A percentile compares a stretch with the other conserved stretches of the same genome.
Evolutionary conservation across 2,888 invertebrate species (phyloP).

Genomic region (Drepana falcataria): DNA sequence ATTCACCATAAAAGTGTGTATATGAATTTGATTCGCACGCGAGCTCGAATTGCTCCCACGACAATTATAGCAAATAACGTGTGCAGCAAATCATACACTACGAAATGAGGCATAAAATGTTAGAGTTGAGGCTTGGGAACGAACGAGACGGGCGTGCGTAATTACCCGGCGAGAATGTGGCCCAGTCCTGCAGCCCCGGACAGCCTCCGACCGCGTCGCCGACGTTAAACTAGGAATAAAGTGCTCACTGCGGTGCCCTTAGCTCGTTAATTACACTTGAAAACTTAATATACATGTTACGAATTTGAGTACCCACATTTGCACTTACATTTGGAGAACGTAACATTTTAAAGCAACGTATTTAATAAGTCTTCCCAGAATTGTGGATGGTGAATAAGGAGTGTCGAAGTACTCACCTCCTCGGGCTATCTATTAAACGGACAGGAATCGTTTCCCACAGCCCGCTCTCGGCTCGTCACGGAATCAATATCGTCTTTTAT

Average conservation of each 20-base stretch:
- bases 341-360: conserved; percentile 30
- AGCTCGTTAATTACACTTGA: conserved; percentile 65
- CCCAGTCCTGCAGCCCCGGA: conserved; percentile 57
- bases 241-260: conserved; percentile 56
- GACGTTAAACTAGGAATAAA: conserved; percentile 66
- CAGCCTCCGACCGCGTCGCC: conserved; percentile 51
- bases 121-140: conserved; percentile 66
- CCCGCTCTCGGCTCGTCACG: conserved; percentile 70
- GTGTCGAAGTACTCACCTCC: conserved; percentile 50
- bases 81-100: conserved; percentile 71
- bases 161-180: conserved; percentile 74
- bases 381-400: conserved; percentile 41
- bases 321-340: conserved; percentile 16
- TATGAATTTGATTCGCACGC: conserved; percentile 50
- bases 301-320: conserved; percentile 33
- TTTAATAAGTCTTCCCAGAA: conserved; percentile 46
- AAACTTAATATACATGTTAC: conserved; percentile 57
- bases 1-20: conserved; percentile 29
- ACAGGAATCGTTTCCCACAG: conserved; percentile 75
- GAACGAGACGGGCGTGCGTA: conserved; percentile 67
- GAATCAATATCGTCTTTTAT: conserved; percentile 78
- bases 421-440: conserved; percentile 68
- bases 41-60: conserved; percentile 57
- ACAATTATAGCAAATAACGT: conserved; percentile 66
- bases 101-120: conserved; percentile 73